A percentile compares a stretch with the other conserved stretches of the same genome.
These are phyloP conservation scores for Plebejus anna DNA, from an alignment of 2,888 invertebrate species.

Conservation along the genomic window DNA sequence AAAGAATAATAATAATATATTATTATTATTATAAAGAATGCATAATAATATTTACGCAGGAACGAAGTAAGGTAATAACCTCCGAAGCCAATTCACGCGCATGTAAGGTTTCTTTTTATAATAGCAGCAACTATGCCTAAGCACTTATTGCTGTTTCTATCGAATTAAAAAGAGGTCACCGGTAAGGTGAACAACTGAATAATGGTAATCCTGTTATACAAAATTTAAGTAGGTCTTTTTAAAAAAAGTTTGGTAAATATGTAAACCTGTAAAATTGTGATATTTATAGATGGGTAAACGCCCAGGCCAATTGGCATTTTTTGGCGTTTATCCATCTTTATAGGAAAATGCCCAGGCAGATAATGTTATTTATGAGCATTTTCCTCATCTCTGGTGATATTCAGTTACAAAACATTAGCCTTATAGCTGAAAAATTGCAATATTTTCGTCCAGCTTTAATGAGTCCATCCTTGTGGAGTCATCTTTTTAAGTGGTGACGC, in stretches of 20 bases:
- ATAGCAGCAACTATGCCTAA: background rate
- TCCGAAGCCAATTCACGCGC: conserved; percentile 21
- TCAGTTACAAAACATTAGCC: background rate
- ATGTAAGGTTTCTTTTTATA: conserved; percentile 17
- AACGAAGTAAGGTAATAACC: conserved; percentile 15
- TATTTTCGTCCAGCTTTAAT: conserved; percentile 21
- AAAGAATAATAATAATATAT: background rate
- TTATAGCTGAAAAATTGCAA: background rate
- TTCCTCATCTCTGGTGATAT: background rate
- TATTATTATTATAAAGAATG: background rate
- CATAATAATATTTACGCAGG: conserved; percentile 15
- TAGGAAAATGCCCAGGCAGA: background rate
- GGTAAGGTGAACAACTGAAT: background rate
- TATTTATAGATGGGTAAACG: background rate
- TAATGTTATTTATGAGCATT: background rate
- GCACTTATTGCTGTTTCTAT: background rate
- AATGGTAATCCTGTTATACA: background rate
- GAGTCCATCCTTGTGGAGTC: conserved; percentile 23
- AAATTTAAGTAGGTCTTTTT: background rate
- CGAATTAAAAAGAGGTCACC: background rate
- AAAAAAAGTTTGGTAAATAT: background rate
- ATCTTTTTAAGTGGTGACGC: conserved; percentile 33
- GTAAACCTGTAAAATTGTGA: background rate
- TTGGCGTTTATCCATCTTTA: background rate
- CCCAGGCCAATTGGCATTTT: background rate